Evolutionary conservation across 2,113 vertebrate genomes (phyloP), one percentile per base, ranked within the genome.

Genomic region (Falcunculus frontatus): DNA sequence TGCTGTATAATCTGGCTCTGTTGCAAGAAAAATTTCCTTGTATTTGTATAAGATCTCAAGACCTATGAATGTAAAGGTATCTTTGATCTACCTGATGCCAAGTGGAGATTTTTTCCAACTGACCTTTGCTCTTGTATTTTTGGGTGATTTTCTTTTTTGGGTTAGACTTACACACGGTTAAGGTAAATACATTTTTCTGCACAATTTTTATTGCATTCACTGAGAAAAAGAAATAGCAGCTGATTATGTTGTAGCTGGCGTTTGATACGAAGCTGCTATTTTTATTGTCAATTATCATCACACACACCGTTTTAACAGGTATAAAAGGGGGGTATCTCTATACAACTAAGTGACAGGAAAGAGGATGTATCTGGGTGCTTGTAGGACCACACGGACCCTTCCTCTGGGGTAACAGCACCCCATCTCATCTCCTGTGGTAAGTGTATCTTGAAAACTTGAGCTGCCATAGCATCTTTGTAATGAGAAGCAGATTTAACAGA

Each of bases 261-360:
- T 63, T 87, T 0, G 0, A 75, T 60, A 42, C 0, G 1, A 67
- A 55, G 33, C 13, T 53, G 18, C 7, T 35, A 16, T 44, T 90
- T 88, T 72, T 93, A n/a, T 52, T 17, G 3, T 69, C 52, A 57
- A 1, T 81, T 89, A 53, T 74, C 9, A 3, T 75, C 64, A 39
- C n/a, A 79, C 37, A 39, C 26, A 25, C 59, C 0, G 0, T 64
- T 76, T 68, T 67, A 93, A 68, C 44, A 47, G 41, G 32, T 65
- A 47, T 59, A 46, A 30, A 30, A n/a, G 35, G 30, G 44, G 33
- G 11, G 8, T 50, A 15, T 68, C 53, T 92, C 27, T 60, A 10
- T 46, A 41, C 46, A 73, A 32, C 27, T 33, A 46, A 49, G 3
- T 76, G 44, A 55, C 33, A 72, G 29, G 60, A 52, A 82, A 81